A percentile compares a stretch with the other conserved stretches of the same genome.
Evolutionary conservation across 2,797 vertebrate genomes (phyloP).

Genomic region (Gymnocypris eckloni): DNA sequence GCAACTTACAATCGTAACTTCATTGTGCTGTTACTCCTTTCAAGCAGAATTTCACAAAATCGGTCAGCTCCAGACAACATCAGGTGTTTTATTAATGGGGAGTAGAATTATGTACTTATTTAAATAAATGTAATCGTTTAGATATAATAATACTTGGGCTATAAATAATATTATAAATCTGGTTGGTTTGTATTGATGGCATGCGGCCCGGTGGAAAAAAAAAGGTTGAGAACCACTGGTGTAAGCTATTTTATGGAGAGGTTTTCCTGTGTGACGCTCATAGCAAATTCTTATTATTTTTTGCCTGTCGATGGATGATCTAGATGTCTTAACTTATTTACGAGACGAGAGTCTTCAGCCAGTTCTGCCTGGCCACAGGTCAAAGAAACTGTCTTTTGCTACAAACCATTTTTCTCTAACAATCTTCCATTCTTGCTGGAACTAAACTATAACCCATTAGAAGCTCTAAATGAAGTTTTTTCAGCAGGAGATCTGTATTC

Average conservation of each 20-base stretch:
- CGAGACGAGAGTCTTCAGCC: background rate
- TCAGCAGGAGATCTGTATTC: background rate
- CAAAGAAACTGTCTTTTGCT: background rate
- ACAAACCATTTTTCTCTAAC: background rate
- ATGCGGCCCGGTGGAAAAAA: no score
- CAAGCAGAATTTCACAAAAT: no score
- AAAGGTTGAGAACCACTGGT: background rate
- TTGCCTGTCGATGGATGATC: constrained; percentile 68
- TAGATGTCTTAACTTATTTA: background rate
- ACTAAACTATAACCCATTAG: background rate
- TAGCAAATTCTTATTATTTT: constrained; percentile 67
- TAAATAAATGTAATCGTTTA: no score
- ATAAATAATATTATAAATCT: no score
- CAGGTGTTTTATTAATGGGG: no score
- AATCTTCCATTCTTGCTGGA: background rate
- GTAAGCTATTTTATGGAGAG: constrained; percentile 63
- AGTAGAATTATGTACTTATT: no score
- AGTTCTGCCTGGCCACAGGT: constrained; percentile 6
- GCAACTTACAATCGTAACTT: no score
- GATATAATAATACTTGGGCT: no score
- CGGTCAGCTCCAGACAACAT: no score
- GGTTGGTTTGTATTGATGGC: no score
- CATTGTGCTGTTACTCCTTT: no score
- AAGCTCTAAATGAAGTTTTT: background rate
- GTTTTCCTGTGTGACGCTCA: constrained; percentile 69